These are phyloP conservation scores for Loris lydekkerianus DNA, from an alignment of 2,797 vertebrate species.

Conservation along the genomic window DNA sequence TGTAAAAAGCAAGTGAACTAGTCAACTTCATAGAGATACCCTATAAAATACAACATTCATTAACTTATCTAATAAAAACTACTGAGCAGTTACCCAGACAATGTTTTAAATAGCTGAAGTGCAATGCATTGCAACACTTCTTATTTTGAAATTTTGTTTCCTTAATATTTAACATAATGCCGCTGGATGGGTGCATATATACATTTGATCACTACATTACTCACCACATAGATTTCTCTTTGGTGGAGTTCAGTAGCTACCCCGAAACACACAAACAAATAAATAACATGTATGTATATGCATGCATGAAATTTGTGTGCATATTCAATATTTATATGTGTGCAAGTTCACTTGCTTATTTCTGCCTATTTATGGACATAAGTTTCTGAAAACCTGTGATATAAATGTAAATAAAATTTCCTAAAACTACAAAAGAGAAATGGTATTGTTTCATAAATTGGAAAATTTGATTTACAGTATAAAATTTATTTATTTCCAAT, in stretches of 20 bases:
- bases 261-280: not conserved
- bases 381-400: constrained; percentile 26
- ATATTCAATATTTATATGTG: not conserved
- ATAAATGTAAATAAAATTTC: constrained; percentile 57
- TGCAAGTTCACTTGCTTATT: constrained; percentile 33
- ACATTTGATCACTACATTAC: not conserved
- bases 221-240: not conserved
- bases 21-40: not conserved
- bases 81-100: not conserved
- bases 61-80: not conserved
- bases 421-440: constrained; percentile 70
- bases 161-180: not conserved
- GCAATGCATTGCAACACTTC: not conserved
- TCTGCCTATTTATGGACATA: constrained; percentile 47
- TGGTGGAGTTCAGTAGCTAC: not conserved
- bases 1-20: not conserved
- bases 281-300: not conserved
- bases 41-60: not conserved
- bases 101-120: not conserved
- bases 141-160: constrained; percentile 16
- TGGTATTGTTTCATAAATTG: not conserved
- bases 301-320: not conserved
- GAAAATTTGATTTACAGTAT: not conserved
- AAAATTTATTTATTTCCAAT: constrained; percentile 28
- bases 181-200: not conserved